phyloP scores from a whole-genome alignment of 2,797 vertebrate genomes.

The Mormyrops attenuatus region DNA sequence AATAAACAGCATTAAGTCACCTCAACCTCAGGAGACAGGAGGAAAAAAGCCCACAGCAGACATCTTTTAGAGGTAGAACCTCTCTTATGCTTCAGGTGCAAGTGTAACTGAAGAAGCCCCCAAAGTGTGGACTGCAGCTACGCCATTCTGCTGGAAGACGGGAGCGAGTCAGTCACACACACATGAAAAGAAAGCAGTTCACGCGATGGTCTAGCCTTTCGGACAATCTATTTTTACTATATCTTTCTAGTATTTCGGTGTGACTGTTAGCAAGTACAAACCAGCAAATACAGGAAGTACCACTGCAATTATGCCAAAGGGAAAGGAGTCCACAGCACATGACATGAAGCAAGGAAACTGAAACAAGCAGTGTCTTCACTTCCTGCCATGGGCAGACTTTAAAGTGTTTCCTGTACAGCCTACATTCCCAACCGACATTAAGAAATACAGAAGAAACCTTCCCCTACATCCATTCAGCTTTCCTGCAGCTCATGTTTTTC shows the following conservation, averaged over 20 bases:
- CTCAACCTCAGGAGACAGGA: not conserved
- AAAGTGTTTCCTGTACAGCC: not conserved
- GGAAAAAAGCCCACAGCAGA: not conserved
- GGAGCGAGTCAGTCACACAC: not conserved
- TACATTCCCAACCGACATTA: not conserved
- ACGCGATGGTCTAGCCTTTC: not conserved
- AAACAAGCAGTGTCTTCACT: not conserved
- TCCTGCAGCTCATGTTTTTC: not conserved
- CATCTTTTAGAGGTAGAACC: slow-evolving; percentile 23
- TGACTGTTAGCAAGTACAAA: not conserved
- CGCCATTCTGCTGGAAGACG: not conserved
- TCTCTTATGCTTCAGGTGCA: slow-evolving; percentile 43
- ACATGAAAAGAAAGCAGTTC: not conserved
- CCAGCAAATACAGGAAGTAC: not conserved
- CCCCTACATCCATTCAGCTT: not conserved
- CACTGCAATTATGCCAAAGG: not conserved
- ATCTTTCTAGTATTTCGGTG: not conserved
- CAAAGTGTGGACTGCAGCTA: slow-evolving; percentile 39
- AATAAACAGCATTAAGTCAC: not conserved
- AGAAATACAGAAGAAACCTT: not conserved
- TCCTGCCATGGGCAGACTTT: not conserved
- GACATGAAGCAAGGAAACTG: not conserved
- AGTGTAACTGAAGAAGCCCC: slow-evolving; percentile 42
- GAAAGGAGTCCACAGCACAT: not conserved
- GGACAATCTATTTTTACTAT: not conserved